Evolutionary conservation across 2,113 vertebrate genomes (phyloP), one percentile per base, ranked within the genome.

Genomic region (Hippocampus guttulatus): DNA sequence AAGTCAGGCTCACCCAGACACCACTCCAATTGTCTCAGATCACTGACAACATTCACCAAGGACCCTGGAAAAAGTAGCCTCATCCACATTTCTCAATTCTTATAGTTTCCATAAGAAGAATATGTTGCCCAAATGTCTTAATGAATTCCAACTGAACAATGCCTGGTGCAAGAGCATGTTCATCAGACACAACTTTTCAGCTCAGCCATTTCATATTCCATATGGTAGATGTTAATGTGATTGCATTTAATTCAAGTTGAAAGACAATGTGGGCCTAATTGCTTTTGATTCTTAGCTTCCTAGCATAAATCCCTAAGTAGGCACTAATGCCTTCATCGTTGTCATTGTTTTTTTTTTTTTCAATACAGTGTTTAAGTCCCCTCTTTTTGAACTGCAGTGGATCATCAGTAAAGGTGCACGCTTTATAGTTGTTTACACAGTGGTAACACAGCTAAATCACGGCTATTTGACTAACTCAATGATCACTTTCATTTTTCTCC

Each of bases 101-200:
- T 69, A 83, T 79, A 75, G 78, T 88, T 88, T 90, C 85, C 84
- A 84, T 89, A 85, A 84, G 78, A 85, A 65, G 41, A 84, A 90
- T 79, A 82, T 86, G 77, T 76, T 81, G 84, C 80, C 82, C 80
- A 68, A 72, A 77, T 68, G 79, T 83, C 58, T 67, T 88, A 89
- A 91, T 90, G 84, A 85, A 87, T 89, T 86, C 87, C 88, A 89
- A 88, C 81, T 88, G 88, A 89, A 83, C 77, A 86, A 81, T 80
- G 74, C 69, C 76, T 80, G 76, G 73, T 79, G 83, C 78, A 73
- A 76, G 64, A 81, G 74, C 49, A 10, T 77, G 70, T 70, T 82
- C 73, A 73, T 82, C 82, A 85, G 70, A 87, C 75, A 73, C 67
- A 69, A 64, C 79, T 71, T 68, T 74, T 74, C 69, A 70, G 74